These are phyloP conservation scores for Dipodomys merriami DNA, from an alignment of 2,113 vertebrate genomes.

Conservation along the genomic window DNA sequence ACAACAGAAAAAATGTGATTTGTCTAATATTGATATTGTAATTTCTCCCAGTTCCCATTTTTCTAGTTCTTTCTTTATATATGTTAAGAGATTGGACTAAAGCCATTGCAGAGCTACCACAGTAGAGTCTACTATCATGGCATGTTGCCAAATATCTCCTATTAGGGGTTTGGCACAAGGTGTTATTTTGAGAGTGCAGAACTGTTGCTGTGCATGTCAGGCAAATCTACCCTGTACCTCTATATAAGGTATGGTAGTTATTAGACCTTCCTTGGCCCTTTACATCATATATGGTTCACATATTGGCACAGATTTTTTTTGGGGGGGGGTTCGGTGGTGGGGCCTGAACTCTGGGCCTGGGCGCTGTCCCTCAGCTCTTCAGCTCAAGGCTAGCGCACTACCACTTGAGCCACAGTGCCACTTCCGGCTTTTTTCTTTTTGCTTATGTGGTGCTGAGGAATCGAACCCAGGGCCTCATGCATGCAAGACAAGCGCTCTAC, in stretches of 20 bases:
- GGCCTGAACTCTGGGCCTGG: too few species aligned
- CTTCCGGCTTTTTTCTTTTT: too few species aligned
- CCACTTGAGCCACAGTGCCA: too few species aligned
- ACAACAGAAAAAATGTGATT: conserved; percentile 27
- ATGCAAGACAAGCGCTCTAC: too few species aligned
- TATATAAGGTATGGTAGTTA: conserved; percentile 72
- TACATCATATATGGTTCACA: background rate
- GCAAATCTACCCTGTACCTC: conserved; percentile 59
- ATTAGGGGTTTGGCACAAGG: conserved; percentile 69
- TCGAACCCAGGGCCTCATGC: too few species aligned
- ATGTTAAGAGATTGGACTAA: conserved; percentile 55
- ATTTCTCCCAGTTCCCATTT: conserved; percentile 28
- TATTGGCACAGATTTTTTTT: too few species aligned
- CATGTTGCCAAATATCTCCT: conserved; percentile 50
- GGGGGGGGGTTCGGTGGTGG: too few species aligned
- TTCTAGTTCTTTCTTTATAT: conserved; percentile 44
- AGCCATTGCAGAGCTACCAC: conserved; percentile 28
- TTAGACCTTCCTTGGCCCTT: conserved; percentile 72
- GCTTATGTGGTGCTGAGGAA: too few species aligned
- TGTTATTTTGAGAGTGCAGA: conserved; percentile 60
- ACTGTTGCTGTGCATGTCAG: conserved; percentile 44
- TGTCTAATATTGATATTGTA: conserved; percentile 45
- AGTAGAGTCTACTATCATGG: conserved; percentile 26
- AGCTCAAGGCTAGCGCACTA: too few species aligned
- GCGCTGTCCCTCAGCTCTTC: too few species aligned